Percentiles rank a stretch among this genome's conserved stretches.
phyloP scores from a whole-genome alignment of 2,888 invertebrate species.

The Ellobium chinense region DNA sequence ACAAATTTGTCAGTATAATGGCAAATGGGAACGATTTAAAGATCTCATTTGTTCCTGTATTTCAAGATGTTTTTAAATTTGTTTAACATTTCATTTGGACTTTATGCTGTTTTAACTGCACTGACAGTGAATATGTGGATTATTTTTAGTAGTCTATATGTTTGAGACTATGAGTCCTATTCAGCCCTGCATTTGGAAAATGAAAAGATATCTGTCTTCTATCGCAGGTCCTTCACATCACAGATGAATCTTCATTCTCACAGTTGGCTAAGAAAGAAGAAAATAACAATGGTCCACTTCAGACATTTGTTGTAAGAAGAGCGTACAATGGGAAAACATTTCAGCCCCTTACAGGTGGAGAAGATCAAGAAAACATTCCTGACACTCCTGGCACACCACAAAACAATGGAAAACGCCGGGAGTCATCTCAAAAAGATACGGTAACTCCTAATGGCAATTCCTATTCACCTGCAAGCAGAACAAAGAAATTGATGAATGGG shows the following conservation, averaged over 20 bases:
- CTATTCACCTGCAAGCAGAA: background rate
- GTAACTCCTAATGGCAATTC: conserved; percentile 28
- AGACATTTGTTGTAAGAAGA: conserved; percentile 3
- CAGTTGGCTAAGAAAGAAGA: background rate
- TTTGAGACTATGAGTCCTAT: too few species aligned
- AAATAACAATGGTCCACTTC: background rate
- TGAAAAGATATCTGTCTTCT: background rate
- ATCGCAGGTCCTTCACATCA: conserved; percentile 31
- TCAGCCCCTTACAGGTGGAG: background rate
- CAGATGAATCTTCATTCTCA: background rate
- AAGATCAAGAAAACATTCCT: background rate
- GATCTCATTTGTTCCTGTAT: too few species aligned
- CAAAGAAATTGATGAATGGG: too few species aligned
- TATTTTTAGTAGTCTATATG: too few species aligned
- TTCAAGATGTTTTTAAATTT: too few species aligned
- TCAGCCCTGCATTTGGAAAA: too few species aligned
- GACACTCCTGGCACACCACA: conserved; percentile 1
- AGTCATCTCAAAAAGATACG: background rate
- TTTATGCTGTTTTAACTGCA: too few species aligned
- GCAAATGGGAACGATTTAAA: too few species aligned
- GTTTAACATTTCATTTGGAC: too few species aligned
- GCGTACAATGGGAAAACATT: conserved; percentile 28
- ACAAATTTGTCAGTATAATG: too few species aligned
- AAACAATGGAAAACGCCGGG: conserved; percentile 7
- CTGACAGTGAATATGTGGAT: too few species aligned